Conservation (phyloP, 1,140 invertebrate genomes). For the Zeugodacus cucurbitae region DNA sequence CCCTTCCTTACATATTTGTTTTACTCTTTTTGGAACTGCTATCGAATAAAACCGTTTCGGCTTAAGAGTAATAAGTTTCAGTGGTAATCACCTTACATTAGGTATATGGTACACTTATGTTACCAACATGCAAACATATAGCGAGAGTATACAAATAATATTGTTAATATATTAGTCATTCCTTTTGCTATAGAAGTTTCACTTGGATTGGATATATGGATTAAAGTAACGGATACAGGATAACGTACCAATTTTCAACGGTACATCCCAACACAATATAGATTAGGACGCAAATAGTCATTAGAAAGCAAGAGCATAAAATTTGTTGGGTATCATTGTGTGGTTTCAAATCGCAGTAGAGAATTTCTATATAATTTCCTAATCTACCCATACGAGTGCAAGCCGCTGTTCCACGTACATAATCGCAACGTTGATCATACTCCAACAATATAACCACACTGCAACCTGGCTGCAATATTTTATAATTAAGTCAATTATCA, state of each 20-base stretch:
- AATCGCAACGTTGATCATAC: constrained; percentile 40
- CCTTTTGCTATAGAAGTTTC: neutral
- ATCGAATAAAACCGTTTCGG: no score
- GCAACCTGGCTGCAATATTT: constrained; percentile 42
- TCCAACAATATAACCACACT: constrained; percentile 29
- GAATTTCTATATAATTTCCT: constrained; percentile 37
- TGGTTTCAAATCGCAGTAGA: constrained; percentile 35
- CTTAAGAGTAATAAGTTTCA: no score
- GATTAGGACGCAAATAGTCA: constrained; percentile 37
- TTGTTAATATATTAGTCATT: neutral
- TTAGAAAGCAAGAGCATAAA: neutral
- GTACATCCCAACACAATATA: constrained; percentile 41
- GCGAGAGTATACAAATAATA: neutral
- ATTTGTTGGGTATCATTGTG: neutral
- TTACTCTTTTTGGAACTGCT: no score
- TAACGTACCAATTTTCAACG: constrained; percentile 40
- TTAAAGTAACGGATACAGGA: neutral
- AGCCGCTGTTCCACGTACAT: neutral
- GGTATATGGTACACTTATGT: no score
- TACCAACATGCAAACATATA: no score
- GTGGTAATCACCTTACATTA: no score
- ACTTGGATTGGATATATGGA: neutral
- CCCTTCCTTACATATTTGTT: no score
- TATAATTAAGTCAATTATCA: neutral
- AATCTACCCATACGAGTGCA: constrained; percentile 11